Evolutionary conservation across 2,113 vertebrate genomes (phyloP), one percentile per base, ranked within the genome.

Genomic region (Thermophis baileyi): DNA sequence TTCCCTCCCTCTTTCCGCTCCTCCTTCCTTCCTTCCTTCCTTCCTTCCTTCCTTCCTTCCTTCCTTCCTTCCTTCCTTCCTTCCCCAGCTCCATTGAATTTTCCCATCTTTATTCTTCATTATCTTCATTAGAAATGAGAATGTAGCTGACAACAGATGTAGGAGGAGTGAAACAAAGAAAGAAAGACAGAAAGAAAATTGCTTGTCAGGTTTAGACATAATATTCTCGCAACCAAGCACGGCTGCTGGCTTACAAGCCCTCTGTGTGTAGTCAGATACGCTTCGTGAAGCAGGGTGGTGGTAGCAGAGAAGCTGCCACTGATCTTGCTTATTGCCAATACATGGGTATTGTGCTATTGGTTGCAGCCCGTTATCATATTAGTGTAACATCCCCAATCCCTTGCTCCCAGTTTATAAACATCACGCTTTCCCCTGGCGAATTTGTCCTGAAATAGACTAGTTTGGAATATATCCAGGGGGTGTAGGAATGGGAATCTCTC

Each of bases 401-500:
- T 55, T 88, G 44, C 74, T 93, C 57, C 50, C 16, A 3, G 53
- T 96, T 96, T 94, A 91, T 81, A 27, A 93, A 95, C 93, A 25
- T 85, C 85, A 95, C 97, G 89, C 85, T 94, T 53, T 89, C 95
- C 49, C 96, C 63, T 93, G 92, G 94, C 7, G 2, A 95, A 16
- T 94, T 12, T 87, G 20, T 74, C 20, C 44, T 95, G 74, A 95
- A 93, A 92, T 94, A 91, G 92, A 89, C 87, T 95, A 46, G 95
- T 96, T 89, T 97, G 95, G 89, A 94, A 49, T 92, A 94, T 94
- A 97, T 95, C 93, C 93, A 95, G 88, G 87, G 69, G 93, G 89
- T 90, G 92, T 40, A 94, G 94, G 95, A 97, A 93, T 94, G 95
- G 95, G 94, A 97, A 92, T 16, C 57, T 95, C 0, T 96, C 94